These are phyloP conservation scores for Burhinus bistriatus DNA, from an alignment of 2,113 vertebrate genomes.

Conservation along the genomic window DNA sequence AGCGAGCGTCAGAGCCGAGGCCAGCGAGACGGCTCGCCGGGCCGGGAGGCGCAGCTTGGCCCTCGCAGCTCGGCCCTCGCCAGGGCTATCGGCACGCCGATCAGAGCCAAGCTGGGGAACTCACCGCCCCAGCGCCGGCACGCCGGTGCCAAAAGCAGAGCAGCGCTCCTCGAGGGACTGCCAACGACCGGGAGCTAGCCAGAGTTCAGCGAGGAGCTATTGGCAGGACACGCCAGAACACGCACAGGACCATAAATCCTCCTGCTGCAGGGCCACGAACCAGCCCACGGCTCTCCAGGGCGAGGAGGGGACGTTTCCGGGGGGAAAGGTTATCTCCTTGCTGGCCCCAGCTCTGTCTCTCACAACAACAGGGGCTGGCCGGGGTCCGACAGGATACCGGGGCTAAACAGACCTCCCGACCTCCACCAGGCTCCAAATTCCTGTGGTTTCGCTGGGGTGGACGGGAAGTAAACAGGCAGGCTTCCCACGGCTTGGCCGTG, in stretches of 20 bases:
- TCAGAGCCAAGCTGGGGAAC: not conserved
- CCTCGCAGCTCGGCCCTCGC: not conserved
- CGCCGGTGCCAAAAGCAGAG: not conserved
- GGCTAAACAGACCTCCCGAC: not conserved
- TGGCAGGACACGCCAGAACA: constrained; percentile 43
- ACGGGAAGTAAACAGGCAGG: not conserved
- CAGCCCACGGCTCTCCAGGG: not conserved
- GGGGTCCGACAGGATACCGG: not conserved
- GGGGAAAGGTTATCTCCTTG: constrained; percentile 37
- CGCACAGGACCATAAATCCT: constrained; percentile 39
- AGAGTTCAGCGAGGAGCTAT: constrained; percentile 14
- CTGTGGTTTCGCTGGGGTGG: constrained; percentile 8
- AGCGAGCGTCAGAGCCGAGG: not conserved
- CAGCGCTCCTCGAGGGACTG: not conserved
- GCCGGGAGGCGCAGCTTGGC: not conserved
- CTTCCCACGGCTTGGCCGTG: not conserved
- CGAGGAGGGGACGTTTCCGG: not conserved
- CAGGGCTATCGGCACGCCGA: not conserved
- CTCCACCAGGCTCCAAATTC: constrained; percentile 7
- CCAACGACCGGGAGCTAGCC: not conserved
- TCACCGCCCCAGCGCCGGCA: not conserved
- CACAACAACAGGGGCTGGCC: not conserved
- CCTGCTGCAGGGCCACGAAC: not conserved
- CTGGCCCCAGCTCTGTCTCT: not conserved
- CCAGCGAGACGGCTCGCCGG: not conserved